Evolutionary conservation across 2,888 invertebrate species (phyloP), one percentile per base, ranked within the genome.

Genomic region (Diaphora mendica): DNA sequence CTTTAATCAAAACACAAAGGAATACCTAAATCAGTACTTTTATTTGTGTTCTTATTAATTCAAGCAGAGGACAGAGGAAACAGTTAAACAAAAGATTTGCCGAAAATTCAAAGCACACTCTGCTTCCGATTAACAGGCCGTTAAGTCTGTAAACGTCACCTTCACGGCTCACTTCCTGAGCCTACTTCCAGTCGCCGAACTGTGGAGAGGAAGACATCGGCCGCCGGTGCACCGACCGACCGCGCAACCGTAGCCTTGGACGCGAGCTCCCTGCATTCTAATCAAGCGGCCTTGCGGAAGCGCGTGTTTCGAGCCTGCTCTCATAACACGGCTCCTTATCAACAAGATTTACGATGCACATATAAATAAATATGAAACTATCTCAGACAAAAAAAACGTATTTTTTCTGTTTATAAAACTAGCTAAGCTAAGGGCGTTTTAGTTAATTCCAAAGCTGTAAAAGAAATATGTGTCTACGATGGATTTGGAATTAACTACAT

Each of bases 221-320:
- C 86, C 87, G 86, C 82, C 92, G 91, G 95, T 94, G 95, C 95
- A 95, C 89, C 95, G 94, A 95, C 94, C 94, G 95, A 89, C 90
- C 92, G 91, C 88, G 87, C 90, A 85, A 87, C 84, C 88, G 89
- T 91, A 94, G 94, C 95, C 95, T 95, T 95, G 95, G 93, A 90
- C 92, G 94, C 93, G 93, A 94, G 95, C 94, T 92, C 93, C 91
- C 91, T 95, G 95, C 94, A 95, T 95, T 94, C 93, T 95, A 95
- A 95, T 94, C 93, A 87, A 85, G 87, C 93, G 95, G 94, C 95
- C 95, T 95, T 95, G 94, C 95, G 94, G 94, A 95, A 95, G 94
- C 91, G 94, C 92, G 94, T 94, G 94, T 89, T 87, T 89, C 87
- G 83, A 85, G 88, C 90, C 88, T 85, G 91, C 85, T 94, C 93